Base-by-base conservation (phyloP, 2,888 invertebrate genomes). In the Chelonus formosanus region DNA sequence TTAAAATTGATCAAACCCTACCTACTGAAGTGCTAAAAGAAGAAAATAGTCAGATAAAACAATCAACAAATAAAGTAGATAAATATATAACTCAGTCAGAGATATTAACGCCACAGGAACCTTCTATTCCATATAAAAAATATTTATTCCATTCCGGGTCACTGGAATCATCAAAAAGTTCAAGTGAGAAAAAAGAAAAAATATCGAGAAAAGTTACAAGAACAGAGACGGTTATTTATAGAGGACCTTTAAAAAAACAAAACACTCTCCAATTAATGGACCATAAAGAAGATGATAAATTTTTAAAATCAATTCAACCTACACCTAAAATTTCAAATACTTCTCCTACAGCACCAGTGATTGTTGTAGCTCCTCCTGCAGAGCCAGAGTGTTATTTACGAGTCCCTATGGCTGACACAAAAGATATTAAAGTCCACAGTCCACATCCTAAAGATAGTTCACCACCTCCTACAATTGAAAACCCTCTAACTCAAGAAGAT, bases 201-300 rank as follows among this genome's bases (percentile, higher is more conserved):
- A 59, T 68, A 0, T 58, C 71, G 1, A 73, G 73, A 4, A 76
- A 70, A 59, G 75, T 81, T 4, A 75, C 73, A 47, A 72, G 80
- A 36, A 78, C 75, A 4, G 78, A 78, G 55, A 81, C 81, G 0
- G 81, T 81, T 7, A 80, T 80, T 47, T 81, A 81, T 54, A 80
- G 78, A 62, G 79, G 78, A 6, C 76, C 77, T 1, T 63, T 67
- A 3, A 76, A 73, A 35, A 69, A 69, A 20, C 65, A 64, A 36
- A 69, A 69, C 2, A 20, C 20, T 20, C 20, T 20, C 20, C 20
- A 20, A 20, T 20, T 20, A 20, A 20, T 20, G 20, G 20, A 20
- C 20, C 20, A 20, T 20, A 20, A 20, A 20, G 20, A 20, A 20
- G 20, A 20, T 20, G 20, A 20, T 20, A 20, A 20, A 20, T 20